Evolutionary conservation across 2,113 vertebrate genomes (phyloP), one percentile per base, ranked within the genome.

Genomic region (Mobula birostris): DNA sequence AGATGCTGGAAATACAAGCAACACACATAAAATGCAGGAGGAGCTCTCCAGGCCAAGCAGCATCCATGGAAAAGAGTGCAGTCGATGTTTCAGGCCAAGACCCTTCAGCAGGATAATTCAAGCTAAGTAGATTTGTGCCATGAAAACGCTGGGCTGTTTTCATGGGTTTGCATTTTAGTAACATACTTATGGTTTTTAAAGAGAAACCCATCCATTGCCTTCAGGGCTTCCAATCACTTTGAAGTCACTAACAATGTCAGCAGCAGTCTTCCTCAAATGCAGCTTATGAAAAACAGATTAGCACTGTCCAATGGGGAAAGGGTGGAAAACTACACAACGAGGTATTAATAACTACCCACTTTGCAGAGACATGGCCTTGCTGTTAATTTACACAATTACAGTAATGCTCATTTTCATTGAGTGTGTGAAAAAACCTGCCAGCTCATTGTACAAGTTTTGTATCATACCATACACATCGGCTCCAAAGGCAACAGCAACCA

Each of bases 301-400:
- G 21, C 27, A 11, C 90, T 48, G 66, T 21, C 24, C 36, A 80
- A 82, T 36, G 21, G 21, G 48, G 94, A 58, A 94, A 63, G 96
- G 95, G n/a, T 56, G 94, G 79, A 90, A 11, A 82, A 95, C 94
- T 91, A 94, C 94, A 95, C 78, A 83, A 82, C 92, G 94, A 95
- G 95, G 85, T 95, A 14, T 78, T 94, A 94, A 92, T 94, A 95
- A 94, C 93, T 77, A 94, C 15, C 94, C 94, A 56, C 93, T 96
- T 94, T 94, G 94, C n/a, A 72, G 15, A 94, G 68, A 94, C 94
- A 79, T 90, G 94, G 94, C n/a, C 94, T 90, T 94, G 94, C 83
- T 95, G 83, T 95, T 95, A 94, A 95, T 96, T 96, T 95, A 94
- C 95, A 96, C 94, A 95, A 94, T 96, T 95, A 95, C 66, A 95